Evolutionary conservation across 1,140 invertebrate genomes (phyloP), one percentile per base, ranked within the genome.

Genomic region (Saccostrea echinata): DNA sequence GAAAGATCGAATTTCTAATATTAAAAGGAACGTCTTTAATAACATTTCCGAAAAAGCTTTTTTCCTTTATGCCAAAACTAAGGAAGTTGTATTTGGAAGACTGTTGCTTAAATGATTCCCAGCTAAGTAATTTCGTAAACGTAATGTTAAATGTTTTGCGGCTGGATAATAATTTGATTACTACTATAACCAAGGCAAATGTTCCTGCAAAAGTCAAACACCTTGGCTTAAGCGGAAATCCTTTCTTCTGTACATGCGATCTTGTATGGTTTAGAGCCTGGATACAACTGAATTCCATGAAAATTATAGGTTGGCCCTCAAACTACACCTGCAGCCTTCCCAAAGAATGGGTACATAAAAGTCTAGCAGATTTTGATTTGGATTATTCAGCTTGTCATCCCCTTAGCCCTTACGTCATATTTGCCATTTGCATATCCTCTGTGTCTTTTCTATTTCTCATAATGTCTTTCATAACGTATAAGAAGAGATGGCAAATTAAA

Each of bases 161-260:
- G 4, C 82, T 30, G 21, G n/a, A 82, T 2, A 81, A 80, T n/a
- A 71, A 87, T 33, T 24, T n/a, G 16, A 87, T 87, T 11, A 24
- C 12, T 18, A 27, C 16, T 2, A 33, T 87, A 24, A 87, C 82
- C 27, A 35, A 87, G 53, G 51, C 53, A 1, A 64, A 80, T 11
- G 61, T 87, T 52, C 80, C 86, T 3, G 11, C 16, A 16, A 11
- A 61, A 9, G 9, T 87, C 6, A 16, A 68, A 27, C 16, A 84
- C 0, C 3, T 87, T 1, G 43, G 16, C 16, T 9, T 87, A 18
- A 35, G 33, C 11, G 27, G 27, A 11, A 88, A 88, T 55, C 84
- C 88, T 13, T 88, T 61, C 30, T 82, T 27, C 18, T 88, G 88
- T 84, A 68, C 84, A 3, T 88, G 88, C 85, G 27, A 81, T 0